Conservation (phyloP, 2,888 invertebrate genomes). For the Oxyteleia sp. region DNA sequence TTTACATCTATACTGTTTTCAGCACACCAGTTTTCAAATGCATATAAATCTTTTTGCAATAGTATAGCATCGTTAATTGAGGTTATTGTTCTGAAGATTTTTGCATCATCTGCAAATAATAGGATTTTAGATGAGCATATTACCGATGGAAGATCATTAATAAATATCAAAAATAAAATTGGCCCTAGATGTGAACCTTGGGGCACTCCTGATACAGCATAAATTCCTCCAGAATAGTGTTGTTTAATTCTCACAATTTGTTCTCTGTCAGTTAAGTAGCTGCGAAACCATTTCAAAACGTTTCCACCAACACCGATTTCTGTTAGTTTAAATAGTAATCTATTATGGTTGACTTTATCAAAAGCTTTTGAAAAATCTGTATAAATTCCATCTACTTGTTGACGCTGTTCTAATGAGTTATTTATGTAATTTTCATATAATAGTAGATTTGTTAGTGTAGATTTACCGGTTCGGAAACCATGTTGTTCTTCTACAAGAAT, state of each 20-base stretch:
- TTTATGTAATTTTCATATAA: background rate
- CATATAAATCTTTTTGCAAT: background rate
- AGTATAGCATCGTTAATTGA: background rate
- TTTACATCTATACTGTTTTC: slow-evolving; percentile 1
- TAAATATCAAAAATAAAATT: slow-evolving; percentile 4
- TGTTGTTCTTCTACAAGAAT: background rate
- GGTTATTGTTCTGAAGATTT: background rate
- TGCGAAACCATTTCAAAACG: slow-evolving; percentile 4
- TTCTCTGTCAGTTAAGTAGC: slow-evolving; percentile 10
- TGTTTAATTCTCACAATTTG: background rate
- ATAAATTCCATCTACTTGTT: background rate
- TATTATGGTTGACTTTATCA: slow-evolving; percentile 1
- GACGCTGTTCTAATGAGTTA: background rate
- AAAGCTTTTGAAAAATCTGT: slow-evolving; percentile 6
- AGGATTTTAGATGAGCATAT: background rate
- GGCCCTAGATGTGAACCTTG: slow-evolving; percentile 7
- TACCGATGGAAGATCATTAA: background rate
- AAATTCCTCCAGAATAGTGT: background rate
- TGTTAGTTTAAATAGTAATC: background rate
- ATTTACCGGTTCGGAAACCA: background rate
- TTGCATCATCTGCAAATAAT: slow-evolving; percentile 19
- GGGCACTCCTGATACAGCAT: background rate
- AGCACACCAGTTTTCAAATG: background rate
- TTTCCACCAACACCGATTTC: background rate
- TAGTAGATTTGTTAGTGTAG: background rate